Evolutionary conservation across 2,797 vertebrate genomes (phyloP), one percentile per base, ranked within the genome.

Genomic region (Sylvilagus floridanus): DNA sequence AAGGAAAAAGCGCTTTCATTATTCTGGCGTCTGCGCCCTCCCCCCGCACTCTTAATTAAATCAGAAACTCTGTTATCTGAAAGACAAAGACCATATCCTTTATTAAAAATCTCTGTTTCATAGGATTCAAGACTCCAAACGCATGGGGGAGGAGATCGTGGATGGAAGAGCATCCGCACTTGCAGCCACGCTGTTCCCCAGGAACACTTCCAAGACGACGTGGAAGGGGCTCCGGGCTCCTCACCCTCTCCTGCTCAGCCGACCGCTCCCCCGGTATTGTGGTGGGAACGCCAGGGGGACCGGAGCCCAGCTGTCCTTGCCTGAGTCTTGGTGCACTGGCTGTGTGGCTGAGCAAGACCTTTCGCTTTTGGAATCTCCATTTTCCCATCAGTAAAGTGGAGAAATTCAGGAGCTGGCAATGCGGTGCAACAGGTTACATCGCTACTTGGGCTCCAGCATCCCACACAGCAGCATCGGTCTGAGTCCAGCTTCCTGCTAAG

Each of bases 11-110:
- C 1, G 35, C 42, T 26, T 2, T 63, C 47, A 24, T 71, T 65
- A 62, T 22, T 91, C 79, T 65, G 79, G 88, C 71, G 35, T 91
- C 21, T 24, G 81, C 79, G n/a, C 5, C 30, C 68, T 10, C 50
- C 7, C 85, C 4, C 68, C 37, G 47, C 60, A 81, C 42, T 22
- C 42, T 93, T 73, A 84, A 32, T 90, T 81, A 93, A 97, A 90
- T 77, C 88, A 96, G 42, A 96, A 92, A 35, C 0, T 65, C 10
- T 35, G 10, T 26, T 85, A 8, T 93, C 37, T 68, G 76, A 75
- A 90, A 75, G 42, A 65, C 68, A 91, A 65, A 73, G 63, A 73
- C 9, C 1, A 7, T 5, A 52, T 68, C 30, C 5, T 16, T n/a
- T 57, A 57, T 57, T 57, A 17, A 57, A 57, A 16, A 17, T 21